Conservation (phyloP, 2,797 vertebrate genomes). For the Gadopsis bispinosus region DNA sequence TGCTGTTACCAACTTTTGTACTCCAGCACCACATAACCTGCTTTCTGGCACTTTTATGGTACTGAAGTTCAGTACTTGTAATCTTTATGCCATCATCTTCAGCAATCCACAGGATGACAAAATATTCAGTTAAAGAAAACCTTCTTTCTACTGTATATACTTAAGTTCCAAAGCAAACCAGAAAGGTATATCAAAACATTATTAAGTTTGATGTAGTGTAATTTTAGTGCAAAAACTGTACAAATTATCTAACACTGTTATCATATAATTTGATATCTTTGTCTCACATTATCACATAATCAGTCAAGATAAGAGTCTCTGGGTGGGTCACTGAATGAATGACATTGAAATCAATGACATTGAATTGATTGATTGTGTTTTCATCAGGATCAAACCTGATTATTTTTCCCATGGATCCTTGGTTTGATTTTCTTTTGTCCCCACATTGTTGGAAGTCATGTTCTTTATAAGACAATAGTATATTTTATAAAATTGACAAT, state of each 20-base stretch:
- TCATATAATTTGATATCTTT: not conserved
- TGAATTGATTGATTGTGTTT: not conserved
- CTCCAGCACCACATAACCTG: not conserved
- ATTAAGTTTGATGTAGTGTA: too few relatives aligned
- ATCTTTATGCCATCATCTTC: conserved; percentile 5
- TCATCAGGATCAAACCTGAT: not conserved
- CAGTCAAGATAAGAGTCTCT: not conserved
- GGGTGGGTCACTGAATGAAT: not conserved
- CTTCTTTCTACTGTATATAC: not conserved
- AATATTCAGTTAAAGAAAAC: not conserved
- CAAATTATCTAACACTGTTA: not conserved
- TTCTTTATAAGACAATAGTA: not conserved
- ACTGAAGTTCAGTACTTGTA: not conserved
- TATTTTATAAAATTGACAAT: not conserved
- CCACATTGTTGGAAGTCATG: not conserved
- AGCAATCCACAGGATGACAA: not conserved
- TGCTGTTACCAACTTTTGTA: not conserved
- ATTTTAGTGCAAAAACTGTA: not conserved
- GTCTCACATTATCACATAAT: not conserved
- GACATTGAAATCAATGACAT: not conserved
- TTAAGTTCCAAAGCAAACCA: not conserved
- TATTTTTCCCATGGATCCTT: not conserved
- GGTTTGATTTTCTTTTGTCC: not conserved
- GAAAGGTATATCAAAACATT: not conserved
- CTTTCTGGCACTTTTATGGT: not conserved